Evolutionary conservation across 2,888 invertebrate species (phyloP).

Genomic region (Drosophila suboccidentalis): DNA sequence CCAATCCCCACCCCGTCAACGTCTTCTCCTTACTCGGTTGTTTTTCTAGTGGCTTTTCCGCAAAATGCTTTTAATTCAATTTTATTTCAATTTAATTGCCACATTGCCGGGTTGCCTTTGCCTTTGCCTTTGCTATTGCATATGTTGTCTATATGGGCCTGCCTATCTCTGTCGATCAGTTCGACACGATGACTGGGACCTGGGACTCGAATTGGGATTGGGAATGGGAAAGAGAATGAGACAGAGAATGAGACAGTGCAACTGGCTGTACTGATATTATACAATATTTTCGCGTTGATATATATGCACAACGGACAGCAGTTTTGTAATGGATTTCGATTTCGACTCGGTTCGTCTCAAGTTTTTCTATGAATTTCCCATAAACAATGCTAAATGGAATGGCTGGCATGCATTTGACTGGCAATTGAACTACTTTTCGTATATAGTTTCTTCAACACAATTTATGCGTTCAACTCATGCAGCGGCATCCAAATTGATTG

Average conservation of each 20-base stretch:
- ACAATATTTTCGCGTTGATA: constrained; percentile 72
- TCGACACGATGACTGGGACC: constrained; percentile 54
- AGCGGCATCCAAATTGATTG: constrained; percentile 41
- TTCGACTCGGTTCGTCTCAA: constrained; percentile 45
- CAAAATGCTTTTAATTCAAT: constrained; percentile 81
- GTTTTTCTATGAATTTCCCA: constrained; percentile 72
- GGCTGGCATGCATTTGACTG: constrained; percentile 54
- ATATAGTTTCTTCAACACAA: constrained; percentile 37
- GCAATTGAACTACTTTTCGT: constrained; percentile 74
- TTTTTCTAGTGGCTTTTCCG: constrained; percentile 73
- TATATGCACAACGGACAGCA: constrained; percentile 31
- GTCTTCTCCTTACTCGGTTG: constrained; percentile 18
- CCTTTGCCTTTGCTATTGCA: constrained; percentile 38
- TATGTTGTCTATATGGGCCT: constrained; percentile 52
- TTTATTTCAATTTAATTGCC: constrained; percentile 79
- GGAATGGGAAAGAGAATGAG: constrained; percentile 25
- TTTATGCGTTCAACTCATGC: constrained; percentile 38
- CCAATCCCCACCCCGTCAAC: background rate
- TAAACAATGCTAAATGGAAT: constrained; percentile 72
- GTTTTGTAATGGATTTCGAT: constrained; percentile 66
- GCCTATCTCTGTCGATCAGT: constrained; percentile 74
- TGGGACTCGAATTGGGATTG: constrained; percentile 24
- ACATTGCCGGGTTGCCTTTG: constrained; percentile 62
- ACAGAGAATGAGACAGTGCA: constrained; percentile 30
- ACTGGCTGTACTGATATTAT: constrained; percentile 61